Evolutionary conservation across 2,797 vertebrate species (phyloP), one percentile per base, ranked within the genome.

Genomic region (Dipus sagitta): DNA sequence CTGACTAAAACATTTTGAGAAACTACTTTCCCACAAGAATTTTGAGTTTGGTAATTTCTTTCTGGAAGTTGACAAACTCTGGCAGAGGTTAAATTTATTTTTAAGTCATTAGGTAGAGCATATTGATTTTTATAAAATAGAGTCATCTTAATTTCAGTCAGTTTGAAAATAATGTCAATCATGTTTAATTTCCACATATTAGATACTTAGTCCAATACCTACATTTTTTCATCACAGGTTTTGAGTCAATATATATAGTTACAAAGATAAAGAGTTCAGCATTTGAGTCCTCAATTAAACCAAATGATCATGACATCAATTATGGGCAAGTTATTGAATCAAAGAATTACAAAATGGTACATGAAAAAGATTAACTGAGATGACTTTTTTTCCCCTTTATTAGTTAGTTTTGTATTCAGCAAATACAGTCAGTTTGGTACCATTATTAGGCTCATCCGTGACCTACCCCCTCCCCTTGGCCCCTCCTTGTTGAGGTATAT

Each of bases 341-440:
- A 97, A 97, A 98, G 96, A 98, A 98, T 98, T 97, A 97, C 96
- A 97, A 97, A 97, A 96, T 96, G 94, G 95, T 97, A 97, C 96
- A 97, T 94, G 96, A 93, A 92, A 93, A 82, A 97, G 96, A 98
- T 98, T 97, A 98, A 98, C 95, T 96, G 96, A 98, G 95, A 96
- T 97, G 96, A 79, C 91, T 96, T 91, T 97, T 97, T n/a, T n/a
- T n/a, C n/a, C n/a, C n/a, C n/a, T n/a, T n/a, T n/a, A n/a, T n/a
- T n/a, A n/a, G n/a, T n/a, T n/a, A n/a, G n/a, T n/a, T n/a, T n/a
- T n/a, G n/a, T n/a, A n/a, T n/a, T n/a, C n/a, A n/a, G n/a, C n/a
- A n/a, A n/a, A n/a, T n/a, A n/a, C n/a, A n/a, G n/a, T n/a, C n/a
- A n/a, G n/a, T n/a, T n/a, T n/a, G n/a, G n/a, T n/a, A n/a, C n/a